Base-by-base conservation (phyloP, 2,888 invertebrate genomes). In the Plebejus argus region DNA sequence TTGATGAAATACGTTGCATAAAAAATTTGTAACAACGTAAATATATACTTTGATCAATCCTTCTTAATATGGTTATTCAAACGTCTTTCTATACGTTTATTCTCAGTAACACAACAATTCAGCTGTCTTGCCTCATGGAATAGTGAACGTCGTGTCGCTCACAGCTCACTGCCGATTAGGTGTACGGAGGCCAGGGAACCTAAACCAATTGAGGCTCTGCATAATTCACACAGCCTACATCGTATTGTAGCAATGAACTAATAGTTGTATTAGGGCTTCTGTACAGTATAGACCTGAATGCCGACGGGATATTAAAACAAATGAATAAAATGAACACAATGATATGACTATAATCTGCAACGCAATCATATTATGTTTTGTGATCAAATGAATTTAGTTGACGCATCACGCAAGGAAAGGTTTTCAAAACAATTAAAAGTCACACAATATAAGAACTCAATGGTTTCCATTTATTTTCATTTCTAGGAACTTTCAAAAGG, bases 131-230 rank as follows among this genome's bases (percentile, higher is more conserved):
- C 18, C 74, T 49, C 74, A 74, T 74, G 53, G 71, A 76, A 70
- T 76, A 78, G 76, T 79, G 74, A 75, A 23, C 35, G 78, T 77
- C 70, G 56, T 74, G 66, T 76, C 77, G 79, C 78, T 80, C 78
- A 79, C 79, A 76, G 76, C 79, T 78, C 78, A 76, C 78, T 81
- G 78, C 76, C 85, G 84, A 86, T 86, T 87, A 86, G 85, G 84
- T 87, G 85, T 84, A 84, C 85, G 84, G 85, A 83, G 85, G 87
- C 86, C 85, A 85, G 87, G 84, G 87, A 85, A 84, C 84, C 83
- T 89, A 89, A 91, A 90, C 90, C 87, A 90, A 90, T 90, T 88
- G 87, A 88, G 89, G 88, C 86, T 87, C 87, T 90, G 87, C 89
- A 91, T 90, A 89, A 90, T 91, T 89, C 87, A 85, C 86, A 83